Percentiles rank a stretch among this genome's conserved stretches.
phyloP scores from a whole-genome alignment of 2,797 vertebrate species.

The Vultur gryphus region DNA sequence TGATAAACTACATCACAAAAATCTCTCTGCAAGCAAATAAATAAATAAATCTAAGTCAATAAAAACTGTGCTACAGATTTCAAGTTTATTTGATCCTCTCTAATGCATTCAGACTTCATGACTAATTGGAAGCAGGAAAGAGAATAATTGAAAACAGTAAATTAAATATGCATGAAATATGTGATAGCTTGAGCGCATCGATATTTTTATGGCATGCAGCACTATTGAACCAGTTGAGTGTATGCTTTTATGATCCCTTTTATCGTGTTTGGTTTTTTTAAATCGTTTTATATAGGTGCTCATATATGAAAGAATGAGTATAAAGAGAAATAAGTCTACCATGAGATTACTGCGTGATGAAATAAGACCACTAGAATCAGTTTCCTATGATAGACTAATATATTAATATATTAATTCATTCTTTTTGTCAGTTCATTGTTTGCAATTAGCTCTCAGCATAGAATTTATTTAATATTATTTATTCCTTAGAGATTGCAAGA shows the following conservation, averaged over 20 bases:
- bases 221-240: not conserved
- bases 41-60: not conserved
- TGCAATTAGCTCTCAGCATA: not conserved
- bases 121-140: not conserved
- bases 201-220: not conserved
- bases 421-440: constrained; percentile 15
- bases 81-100: constrained; percentile 3
- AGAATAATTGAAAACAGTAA: not conserved
- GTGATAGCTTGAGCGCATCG: not conserved
- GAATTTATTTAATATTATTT: constrained; percentile 21
- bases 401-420: constrained; percentile 47
- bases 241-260: not conserved
- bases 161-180: constrained; percentile 16
- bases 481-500: not conserved
- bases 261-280: not conserved
- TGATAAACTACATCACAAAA: not conserved
- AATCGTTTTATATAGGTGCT: not conserved
- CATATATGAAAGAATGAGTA: not conserved
- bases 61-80: not conserved
- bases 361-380: not conserved
- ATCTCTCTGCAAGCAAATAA: not conserved
- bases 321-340: not conserved
- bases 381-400: not conserved
- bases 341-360: not conserved
- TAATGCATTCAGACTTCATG: constrained; percentile 10